Base-by-base conservation (phyloP, 2,797 vertebrate genomes). In the Taenioides sp. region DNA sequence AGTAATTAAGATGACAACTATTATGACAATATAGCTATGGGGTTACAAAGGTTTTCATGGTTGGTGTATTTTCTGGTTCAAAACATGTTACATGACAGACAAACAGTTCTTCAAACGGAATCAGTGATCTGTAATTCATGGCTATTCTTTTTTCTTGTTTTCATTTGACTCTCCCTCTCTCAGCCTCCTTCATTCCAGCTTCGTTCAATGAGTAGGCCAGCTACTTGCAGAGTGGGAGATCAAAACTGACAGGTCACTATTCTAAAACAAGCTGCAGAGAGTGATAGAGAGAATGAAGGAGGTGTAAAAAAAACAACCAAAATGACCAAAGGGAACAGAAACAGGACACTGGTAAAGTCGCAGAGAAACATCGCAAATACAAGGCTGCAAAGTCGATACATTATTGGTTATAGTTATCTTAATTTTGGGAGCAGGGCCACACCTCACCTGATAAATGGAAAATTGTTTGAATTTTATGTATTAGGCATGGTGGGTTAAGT, bases 181-280 rank as follows among this genome's bases (percentile, higher is more conserved):
- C 18, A 4, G 25, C 65, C 18, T 60, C 58, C 1, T 61, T 40
- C 34, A 16, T 5, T 57, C 66, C 70, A 54, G 17, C 71, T 67
- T 58, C 28, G 16, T 62, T 72, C 71, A 75, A 81, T 81, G 83
- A 84, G 70, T 79, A 88, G 82, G 76, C 65, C 74, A 75, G 74
- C 71, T 67, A 79, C 78, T 85, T 62, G 69, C 71, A 81, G 71
- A 86, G 64, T 10, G 63, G 66, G 72, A 72, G 78, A 83, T 85
- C 54, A 73, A 82, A 81, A 78, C 68, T 79, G 79, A 81, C 82
- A 81, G 78, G 79, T 80, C 75, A 72, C 64, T 72, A 40, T 75
- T 78, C 25, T 37, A 73, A 65, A 86, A 80, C 47, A 69, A 62
- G 58, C 50, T 58, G 58, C 65, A 78, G 20, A 25, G 67, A 84